Conservation (phyloP, 2,797 vertebrate genomes). For the Graptemys geographica region DNA sequence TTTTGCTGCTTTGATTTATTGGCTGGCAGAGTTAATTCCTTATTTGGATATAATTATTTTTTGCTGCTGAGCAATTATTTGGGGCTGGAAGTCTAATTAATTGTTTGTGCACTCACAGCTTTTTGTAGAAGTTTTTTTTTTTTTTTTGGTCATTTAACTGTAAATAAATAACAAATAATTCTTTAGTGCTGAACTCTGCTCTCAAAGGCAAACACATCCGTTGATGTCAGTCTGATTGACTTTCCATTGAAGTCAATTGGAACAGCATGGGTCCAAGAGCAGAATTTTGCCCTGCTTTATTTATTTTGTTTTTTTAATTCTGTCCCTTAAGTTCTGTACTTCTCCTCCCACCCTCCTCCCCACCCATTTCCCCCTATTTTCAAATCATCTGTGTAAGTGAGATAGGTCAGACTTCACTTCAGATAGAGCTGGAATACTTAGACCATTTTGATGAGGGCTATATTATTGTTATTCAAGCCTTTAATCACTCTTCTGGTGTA, state of each 20-base stretch:
- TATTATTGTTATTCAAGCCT: not conserved
- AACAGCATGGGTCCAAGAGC: accelerated
- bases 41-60: not conserved
- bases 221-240: not conserved
- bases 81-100: not conserved
- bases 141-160: not conserved
- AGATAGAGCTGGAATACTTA: not conserved
- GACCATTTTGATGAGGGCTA: constrained; percentile 26
- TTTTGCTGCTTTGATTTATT: not conserved
- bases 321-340: not conserved
- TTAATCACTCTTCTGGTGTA: not conserved
- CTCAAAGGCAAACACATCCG: not conserved
- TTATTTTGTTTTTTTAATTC: not conserved
- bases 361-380: not conserved
- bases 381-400: not conserved
- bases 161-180: not conserved
- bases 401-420: not conserved
- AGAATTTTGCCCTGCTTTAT: not conserved
- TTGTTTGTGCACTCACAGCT: not conserved
- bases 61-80: not conserved
- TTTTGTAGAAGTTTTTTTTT: not conserved
- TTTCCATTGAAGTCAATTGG: not conserved
- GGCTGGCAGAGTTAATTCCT: not conserved
- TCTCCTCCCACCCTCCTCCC: not conserved
- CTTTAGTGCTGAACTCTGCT: not conserved